A percentile compares a stretch with the other conserved stretches of the same genome.
phyloP scores from a whole-genome alignment of 1,140 invertebrate genomes.

The Cherax quadricarinatus region DNA sequence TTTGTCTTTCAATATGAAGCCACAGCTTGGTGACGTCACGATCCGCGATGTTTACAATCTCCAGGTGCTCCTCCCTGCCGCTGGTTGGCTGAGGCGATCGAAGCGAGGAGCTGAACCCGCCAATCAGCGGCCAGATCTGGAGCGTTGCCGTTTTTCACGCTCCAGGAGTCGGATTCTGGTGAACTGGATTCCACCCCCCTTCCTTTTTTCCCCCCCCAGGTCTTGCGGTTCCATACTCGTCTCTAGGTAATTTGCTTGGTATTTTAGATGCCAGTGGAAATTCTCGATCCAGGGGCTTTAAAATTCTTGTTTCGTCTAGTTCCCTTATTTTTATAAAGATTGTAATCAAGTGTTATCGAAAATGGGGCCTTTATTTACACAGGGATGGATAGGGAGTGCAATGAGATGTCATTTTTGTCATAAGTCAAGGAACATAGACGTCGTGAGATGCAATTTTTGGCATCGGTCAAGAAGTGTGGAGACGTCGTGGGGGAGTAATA shows the following conservation, averaged over 20 bases:
- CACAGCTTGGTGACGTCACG: slow-evolving; percentile 69
- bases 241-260: slow-evolving; percentile 55
- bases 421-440: too few relatives aligned
- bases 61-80: slow-evolving; percentile 62
- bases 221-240: slow-evolving; percentile 55
- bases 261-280: slow-evolving; percentile 12
- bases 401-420: too few relatives aligned
- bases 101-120: slow-evolving; percentile 62
- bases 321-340: not conserved
- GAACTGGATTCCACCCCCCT: slow-evolving; percentile 31
- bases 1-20: slow-evolving; percentile 44
- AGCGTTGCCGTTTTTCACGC: slow-evolving; percentile 71
- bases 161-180: slow-evolving; percentile 53
- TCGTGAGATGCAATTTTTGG: too few relatives aligned
- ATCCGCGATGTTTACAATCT: slow-evolving; percentile 66
- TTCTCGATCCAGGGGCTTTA: not conserved
- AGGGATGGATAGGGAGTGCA: too few relatives aligned
- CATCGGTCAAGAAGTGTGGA: too few relatives aligned
- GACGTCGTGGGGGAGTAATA: too few relatives aligned
- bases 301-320: not conserved
- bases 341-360: not conserved
- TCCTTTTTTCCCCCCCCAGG: not conserved
- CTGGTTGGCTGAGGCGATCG: slow-evolving; percentile 70
- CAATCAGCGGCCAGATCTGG: slow-evolving; percentile 67
- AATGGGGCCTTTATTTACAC: not conserved